These are phyloP conservation scores for Delphinus delphis DNA, from an alignment of 2,113 vertebrate genomes.

Conservation along the genomic window DNA sequence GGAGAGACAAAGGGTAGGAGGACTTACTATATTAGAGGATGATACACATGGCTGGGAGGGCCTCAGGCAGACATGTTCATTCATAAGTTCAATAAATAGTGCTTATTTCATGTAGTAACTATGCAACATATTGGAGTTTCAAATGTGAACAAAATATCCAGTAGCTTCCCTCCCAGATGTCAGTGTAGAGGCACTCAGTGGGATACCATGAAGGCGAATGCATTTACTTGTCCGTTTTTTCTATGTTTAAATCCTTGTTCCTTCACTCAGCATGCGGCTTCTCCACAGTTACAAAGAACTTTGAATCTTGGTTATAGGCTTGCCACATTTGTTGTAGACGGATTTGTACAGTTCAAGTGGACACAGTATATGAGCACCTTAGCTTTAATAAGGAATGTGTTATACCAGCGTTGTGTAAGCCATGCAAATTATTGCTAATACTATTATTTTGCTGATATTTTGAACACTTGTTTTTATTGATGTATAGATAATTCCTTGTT, in stretches of 20 bases:
- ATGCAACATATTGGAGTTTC: neutral
- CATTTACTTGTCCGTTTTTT: neutral
- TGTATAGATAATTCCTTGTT: neutral
- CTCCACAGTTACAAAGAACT: neutral
- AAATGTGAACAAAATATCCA: neutral
- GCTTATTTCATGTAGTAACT: neutral
- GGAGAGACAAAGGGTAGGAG: neutral
- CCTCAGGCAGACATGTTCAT: neutral
- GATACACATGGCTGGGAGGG: rapidly evolving
- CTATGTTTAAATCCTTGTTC: neutral
- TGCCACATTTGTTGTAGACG: neutral
- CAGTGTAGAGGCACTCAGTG: neutral
- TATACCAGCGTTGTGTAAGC: neutral
- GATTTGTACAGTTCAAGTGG: no score
- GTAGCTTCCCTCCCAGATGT: neutral
- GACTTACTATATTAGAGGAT: neutral
- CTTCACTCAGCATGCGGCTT: neutral
- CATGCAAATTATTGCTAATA: neutral
- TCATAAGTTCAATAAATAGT: neutral
- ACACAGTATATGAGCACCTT: neutral
- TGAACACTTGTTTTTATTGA: neutral
- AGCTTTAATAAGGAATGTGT: neutral
- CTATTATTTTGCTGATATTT: neutral
- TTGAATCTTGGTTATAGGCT: neutral
- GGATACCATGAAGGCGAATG: neutral